Evolutionary conservation across 2,113 vertebrate genomes (phyloP).

Genomic region (Ivindomyrus marchei): DNA sequence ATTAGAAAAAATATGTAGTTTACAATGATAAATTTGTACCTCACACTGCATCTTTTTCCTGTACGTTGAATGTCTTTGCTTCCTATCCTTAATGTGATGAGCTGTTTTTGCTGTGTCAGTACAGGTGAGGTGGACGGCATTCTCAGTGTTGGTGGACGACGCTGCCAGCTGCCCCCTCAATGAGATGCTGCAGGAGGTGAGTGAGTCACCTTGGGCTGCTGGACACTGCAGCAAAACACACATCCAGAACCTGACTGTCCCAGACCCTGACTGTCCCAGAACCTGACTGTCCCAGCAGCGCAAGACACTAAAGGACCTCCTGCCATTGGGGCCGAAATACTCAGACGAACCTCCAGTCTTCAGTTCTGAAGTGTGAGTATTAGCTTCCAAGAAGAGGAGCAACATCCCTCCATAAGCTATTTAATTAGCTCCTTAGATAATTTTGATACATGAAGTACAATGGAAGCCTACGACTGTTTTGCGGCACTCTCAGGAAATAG

Average conservation of each 20-base stretch:
- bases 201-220: slow-evolving; percentile 41
- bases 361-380: background rate
- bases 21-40: background rate
- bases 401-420: background rate
- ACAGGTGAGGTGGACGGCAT: slow-evolving; percentile 43
- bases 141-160: slow-evolving; percentile 53
- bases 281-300: too few relatives aligned
- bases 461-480: background rate
- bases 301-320: background rate
- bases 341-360: background rate
- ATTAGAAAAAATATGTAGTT: background rate
- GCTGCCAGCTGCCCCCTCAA: slow-evolving; percentile 35
- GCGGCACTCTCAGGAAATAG: background rate
- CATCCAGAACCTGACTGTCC: background rate
- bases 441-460: background rate
- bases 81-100: slow-evolving; percentile 48
- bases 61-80: background rate
- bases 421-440: background rate
- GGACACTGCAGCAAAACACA: slow-evolving; percentile 53
- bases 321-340: background rate
- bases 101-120: slow-evolving; percentile 33
- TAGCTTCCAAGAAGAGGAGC: background rate
- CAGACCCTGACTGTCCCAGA: background rate
- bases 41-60: background rate
- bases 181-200: slow-evolving; percentile 51